Conservation (phyloP, 2,797 vertebrate species). For the Forpus xanthops region DNA sequence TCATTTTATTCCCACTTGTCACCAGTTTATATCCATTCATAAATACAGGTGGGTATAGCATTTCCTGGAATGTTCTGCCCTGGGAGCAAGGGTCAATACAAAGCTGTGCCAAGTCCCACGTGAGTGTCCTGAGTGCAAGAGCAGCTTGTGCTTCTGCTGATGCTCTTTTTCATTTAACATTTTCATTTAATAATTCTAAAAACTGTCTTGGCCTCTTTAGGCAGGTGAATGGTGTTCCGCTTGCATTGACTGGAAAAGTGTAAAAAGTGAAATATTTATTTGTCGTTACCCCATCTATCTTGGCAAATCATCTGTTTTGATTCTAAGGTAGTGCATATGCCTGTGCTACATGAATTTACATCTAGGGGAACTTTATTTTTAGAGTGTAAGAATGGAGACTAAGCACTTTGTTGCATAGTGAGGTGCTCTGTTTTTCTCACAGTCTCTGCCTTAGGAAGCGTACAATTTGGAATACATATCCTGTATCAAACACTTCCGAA, state of each 20-base stretch:
- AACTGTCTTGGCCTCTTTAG: fast-evolving
- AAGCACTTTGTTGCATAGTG: background rate
- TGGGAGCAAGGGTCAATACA: background rate
- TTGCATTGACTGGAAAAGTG: background rate
- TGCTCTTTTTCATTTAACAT: background rate
- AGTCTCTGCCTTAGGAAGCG: background rate
- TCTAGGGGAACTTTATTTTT: background rate
- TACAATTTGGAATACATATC: background rate
- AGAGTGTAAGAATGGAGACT: background rate
- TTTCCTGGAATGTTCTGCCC: background rate
- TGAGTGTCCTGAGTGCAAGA: background rate
- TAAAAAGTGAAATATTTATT: background rate
- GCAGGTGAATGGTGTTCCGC: background rate
- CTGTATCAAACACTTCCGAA: background rate
- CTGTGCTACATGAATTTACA: background rate
- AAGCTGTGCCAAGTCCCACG: background rate
- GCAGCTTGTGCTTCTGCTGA: background rate
- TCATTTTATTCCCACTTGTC: background rate
- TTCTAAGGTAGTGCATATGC: background rate
- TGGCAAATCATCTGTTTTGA: background rate
- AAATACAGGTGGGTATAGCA: background rate
- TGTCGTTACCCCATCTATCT: background rate
- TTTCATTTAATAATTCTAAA: background rate
- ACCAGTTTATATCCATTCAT: background rate
- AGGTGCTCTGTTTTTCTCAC: background rate